A percentile compares a stretch with the other conserved stretches of the same genome.
These are phyloP conservation scores for Odocoileus virginianus DNA, from an alignment of 2,113 vertebrate species.

Conservation along the genomic window DNA sequence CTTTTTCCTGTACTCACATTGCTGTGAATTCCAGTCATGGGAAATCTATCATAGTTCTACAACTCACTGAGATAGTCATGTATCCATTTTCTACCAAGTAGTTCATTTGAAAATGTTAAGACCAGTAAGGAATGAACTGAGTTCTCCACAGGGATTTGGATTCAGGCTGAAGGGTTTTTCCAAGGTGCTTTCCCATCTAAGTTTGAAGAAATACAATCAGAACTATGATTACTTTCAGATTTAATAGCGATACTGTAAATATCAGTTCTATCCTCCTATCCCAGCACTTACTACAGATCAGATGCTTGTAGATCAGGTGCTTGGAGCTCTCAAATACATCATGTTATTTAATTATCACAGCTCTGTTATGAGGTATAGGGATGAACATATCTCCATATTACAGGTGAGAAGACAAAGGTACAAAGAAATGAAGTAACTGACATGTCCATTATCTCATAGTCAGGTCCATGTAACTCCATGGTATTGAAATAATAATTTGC, in stretches of 20 bases:
- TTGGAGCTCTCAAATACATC: slow-evolving; percentile 20
- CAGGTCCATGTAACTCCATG: background rate
- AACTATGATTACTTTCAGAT: slow-evolving; percentile 24
- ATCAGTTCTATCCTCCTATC: background rate
- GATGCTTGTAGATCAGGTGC: background rate
- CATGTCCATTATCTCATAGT: background rate
- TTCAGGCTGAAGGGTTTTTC: background rate
- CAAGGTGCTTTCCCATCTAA: background rate
- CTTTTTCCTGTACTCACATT: background rate
- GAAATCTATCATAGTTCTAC: background rate
- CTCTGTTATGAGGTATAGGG: background rate
- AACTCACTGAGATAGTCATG: background rate
- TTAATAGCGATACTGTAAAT: background rate
- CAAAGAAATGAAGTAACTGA: background rate
- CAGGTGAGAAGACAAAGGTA: background rate
- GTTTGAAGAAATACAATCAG: background rate
- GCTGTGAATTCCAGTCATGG: background rate
- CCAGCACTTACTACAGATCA: background rate
- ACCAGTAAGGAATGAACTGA: background rate
- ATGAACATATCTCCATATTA: background rate
- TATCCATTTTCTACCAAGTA: background rate
- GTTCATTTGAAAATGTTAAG: background rate
- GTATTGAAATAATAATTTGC: background rate
- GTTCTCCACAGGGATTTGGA: background rate
- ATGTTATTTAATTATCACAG: background rate